These are phyloP conservation scores for Hybos culiciformis DNA, from an alignment of 2,888 invertebrate species.

Conservation along the genomic window DNA sequence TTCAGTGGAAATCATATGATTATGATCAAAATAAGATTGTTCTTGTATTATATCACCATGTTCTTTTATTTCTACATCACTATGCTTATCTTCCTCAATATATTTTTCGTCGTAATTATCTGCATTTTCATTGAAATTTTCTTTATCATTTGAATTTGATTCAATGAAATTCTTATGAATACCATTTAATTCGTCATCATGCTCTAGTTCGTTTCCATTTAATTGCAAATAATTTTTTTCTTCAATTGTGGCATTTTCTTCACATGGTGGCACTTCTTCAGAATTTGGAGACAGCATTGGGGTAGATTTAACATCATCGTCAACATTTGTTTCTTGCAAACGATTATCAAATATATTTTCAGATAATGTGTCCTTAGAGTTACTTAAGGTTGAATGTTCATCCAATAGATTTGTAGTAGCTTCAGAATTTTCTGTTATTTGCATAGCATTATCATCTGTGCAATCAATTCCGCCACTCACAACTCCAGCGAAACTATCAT, in stretches of 20 bases:
- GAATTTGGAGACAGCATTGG: constrained; percentile 14
- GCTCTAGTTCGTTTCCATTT: too few relatives aligned
- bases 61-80: not conserved
- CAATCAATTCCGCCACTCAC: constrained; percentile 50
- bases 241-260: too few relatives aligned
- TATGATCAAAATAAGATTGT: not conserved
- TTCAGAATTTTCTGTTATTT: constrained; percentile 16
- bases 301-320: constrained; percentile 13
- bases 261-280: too few relatives aligned
- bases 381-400: constrained; percentile 16
- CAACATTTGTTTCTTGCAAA: constrained; percentile 11
- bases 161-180: too few relatives aligned
- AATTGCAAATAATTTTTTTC: too few relatives aligned
- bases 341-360: constrained; percentile 12
- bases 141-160: not conserved
- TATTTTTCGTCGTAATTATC: not conserved
- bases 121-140: not conserved
- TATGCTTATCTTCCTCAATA: not conserved
- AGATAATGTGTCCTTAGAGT: constrained; percentile 17
- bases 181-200: too few relatives aligned
- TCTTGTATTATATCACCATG: not conserved
- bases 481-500: constrained; percentile 35
- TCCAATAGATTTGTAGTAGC: constrained; percentile 15
- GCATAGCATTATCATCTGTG: constrained; percentile 38
- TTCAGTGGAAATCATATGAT: too few relatives aligned